Percentiles rank a stretch among this genome's conserved stretches.
Evolutionary conservation across 1,140 invertebrate species (phyloP).

Genomic region (Meloidogyne chitwoodi): DNA sequence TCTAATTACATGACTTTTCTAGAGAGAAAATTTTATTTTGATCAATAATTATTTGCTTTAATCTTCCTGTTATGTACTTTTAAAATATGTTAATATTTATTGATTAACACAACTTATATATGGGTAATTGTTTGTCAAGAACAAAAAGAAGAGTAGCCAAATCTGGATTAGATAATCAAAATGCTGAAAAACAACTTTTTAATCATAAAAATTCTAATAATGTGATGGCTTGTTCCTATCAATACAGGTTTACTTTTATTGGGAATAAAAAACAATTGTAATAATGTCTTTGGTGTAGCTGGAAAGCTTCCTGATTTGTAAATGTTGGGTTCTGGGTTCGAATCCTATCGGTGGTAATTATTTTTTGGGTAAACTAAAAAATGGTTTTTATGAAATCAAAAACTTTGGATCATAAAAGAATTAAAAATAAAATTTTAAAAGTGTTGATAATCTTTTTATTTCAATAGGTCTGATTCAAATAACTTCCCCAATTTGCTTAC

Average conservation of each 20-base stretch:
- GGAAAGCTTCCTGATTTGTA: too few species aligned
- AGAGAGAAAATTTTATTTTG: too few species aligned
- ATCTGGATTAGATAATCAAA: background rate
- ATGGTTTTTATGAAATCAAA: too few species aligned
- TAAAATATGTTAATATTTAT: background rate
- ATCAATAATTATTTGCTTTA: background rate
- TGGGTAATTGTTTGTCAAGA: background rate
- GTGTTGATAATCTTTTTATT: background rate
- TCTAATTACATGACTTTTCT: too few species aligned
- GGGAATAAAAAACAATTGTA: too few species aligned
- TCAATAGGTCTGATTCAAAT: background rate
- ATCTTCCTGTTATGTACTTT: background rate
- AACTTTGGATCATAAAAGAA: too few species aligned
- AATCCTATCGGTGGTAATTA: too few species aligned
- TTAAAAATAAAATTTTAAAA: too few species aligned
- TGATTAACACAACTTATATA: background rate
- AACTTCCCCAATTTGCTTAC: background rate
- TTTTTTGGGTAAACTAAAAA: too few species aligned
- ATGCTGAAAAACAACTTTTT: background rate
- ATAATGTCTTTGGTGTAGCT: too few species aligned
- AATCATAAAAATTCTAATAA: background rate
- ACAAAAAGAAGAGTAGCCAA: background rate
- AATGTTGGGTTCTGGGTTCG: too few species aligned
- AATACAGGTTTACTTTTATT: background rate
- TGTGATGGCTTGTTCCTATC: background rate